These are phyloP conservation scores for Podotricha telesiphe DNA, from an alignment of 2,888 invertebrate species.

Conservation along the genomic window DNA sequence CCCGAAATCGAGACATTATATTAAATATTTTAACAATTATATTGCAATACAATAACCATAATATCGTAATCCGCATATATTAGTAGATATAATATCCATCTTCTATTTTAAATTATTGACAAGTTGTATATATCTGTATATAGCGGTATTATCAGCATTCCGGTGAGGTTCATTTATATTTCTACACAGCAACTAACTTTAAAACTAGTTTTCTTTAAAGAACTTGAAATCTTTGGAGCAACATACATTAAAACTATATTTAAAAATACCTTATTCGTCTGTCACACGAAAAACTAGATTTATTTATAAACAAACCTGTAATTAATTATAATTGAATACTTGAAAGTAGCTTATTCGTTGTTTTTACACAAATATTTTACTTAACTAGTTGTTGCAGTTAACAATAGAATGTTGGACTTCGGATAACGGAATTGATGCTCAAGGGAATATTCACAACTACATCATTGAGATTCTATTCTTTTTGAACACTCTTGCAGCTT, in stretches of 20 bases:
- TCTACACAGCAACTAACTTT: background rate
- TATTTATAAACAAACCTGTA: background rate
- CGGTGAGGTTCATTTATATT: conserved; percentile 7
- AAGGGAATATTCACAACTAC: no score
- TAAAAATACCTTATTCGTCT: conserved; percentile 9
- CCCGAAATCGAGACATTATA: no score
- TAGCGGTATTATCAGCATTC: conserved; percentile 9
- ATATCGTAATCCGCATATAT: background rate
- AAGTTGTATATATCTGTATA: conserved; percentile 5
- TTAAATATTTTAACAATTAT: no score
- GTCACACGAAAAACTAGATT: conserved; percentile 5
- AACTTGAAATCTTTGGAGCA: conserved; percentile 15
- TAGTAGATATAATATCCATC: background rate
- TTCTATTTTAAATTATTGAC: background rate
- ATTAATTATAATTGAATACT: background rate
- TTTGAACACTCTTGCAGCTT: no score
- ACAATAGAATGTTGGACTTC: background rate
- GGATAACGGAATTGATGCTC: no score
- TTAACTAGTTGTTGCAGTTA: conserved; percentile 1
- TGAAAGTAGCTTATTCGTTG: background rate
- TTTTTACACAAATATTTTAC: background rate
- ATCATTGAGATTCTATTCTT: no score
- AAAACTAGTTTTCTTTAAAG: conserved; percentile 13
- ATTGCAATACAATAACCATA: no score
- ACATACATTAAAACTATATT: conserved; percentile 2